These are phyloP conservation scores for Chymomyza fuscimana DNA, from an alignment of 2,888 invertebrate species.

Conservation along the genomic window DNA sequence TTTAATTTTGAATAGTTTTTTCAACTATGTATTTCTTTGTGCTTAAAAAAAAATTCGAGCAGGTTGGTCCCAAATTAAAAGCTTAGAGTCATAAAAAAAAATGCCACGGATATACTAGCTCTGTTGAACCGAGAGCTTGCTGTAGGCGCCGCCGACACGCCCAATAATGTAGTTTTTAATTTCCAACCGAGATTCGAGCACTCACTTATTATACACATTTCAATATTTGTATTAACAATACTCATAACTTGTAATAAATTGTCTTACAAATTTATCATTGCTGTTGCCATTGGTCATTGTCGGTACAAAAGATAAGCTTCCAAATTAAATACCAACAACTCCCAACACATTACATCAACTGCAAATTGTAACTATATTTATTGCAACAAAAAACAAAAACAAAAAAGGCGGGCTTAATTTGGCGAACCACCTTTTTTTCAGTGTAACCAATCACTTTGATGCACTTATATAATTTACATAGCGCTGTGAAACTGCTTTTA, in stretches of 20 bases:
- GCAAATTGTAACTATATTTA: background rate
- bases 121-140: background rate
- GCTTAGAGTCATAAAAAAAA: background rate
- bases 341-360: background rate
- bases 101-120: background rate
- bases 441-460: background rate
- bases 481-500: background rate
- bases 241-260: background rate
- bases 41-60: slow-evolving; percentile 8
- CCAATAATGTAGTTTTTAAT: slow-evolving; percentile 9
- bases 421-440: background rate
- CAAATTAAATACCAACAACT: background rate
- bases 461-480: background rate
- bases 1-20: slow-evolving; percentile 62
- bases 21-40: slow-evolving; percentile 27
- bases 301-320: background rate
- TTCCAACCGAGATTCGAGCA: background rate
- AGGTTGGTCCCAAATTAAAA: slow-evolving; percentile 13
- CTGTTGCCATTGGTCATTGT: background rate
- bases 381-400: background rate
- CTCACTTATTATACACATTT: background rate
- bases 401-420: background rate
- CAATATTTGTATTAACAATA: background rate
- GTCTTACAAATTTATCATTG: background rate
- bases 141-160: slow-evolving; percentile 9